phyloP scores from a whole-genome alignment of 2,113 vertebrate species.

The Etheostoma spectabile region DNA sequence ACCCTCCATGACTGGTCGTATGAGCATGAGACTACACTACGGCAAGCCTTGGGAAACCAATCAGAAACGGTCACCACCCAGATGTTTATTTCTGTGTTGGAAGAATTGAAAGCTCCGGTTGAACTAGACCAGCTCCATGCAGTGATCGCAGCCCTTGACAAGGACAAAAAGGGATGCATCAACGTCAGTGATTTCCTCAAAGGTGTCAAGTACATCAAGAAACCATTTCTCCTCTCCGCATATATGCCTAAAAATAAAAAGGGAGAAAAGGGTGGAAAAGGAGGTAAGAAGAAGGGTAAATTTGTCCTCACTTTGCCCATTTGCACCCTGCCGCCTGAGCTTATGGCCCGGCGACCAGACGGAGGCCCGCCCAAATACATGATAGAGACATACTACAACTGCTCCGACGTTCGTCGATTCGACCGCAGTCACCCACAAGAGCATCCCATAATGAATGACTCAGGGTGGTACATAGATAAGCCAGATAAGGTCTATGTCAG shows the following conservation, averaged over 20 bases:
- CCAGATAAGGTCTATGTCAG: slow-evolving; percentile 83
- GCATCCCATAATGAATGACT: slow-evolving; percentile 92
- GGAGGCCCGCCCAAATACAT: slow-evolving; percentile 89
- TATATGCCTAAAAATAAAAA: slow-evolving; percentile 86
- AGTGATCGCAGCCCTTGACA: slow-evolving; percentile 83
- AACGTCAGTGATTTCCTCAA: slow-evolving; percentile 89
- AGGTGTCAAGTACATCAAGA: slow-evolving; percentile 89
- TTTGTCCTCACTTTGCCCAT: slow-evolving; percentile 86
- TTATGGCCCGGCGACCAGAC: slow-evolving; percentile 69
- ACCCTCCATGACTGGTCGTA: slow-evolving; percentile 92
- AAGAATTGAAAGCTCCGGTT: slow-evolving; percentile 78
- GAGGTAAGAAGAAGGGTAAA: slow-evolving; percentile 81
- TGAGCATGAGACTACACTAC: slow-evolving; percentile 83
- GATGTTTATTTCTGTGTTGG: slow-evolving; percentile 84
- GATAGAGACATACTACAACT: slow-evolving; percentile 84
- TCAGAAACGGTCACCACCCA: slow-evolving; percentile 71
- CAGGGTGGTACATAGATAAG: slow-evolving; percentile 89
- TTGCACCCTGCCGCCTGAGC: slow-evolving; percentile 81
- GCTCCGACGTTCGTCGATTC: slow-evolving; percentile 78
- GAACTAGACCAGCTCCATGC: slow-evolving; percentile 64
- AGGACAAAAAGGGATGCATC: slow-evolving; percentile 70
- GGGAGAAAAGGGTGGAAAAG: slow-evolving; percentile 78
- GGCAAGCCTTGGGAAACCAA: slow-evolving; percentile 69
- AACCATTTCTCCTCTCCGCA: slow-evolving; percentile 84
- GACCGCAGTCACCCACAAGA: slow-evolving; percentile 80